Evolutionary conservation across 2,113 vertebrate species (phyloP).

Genomic region (Coracopsis vasa): DNA sequence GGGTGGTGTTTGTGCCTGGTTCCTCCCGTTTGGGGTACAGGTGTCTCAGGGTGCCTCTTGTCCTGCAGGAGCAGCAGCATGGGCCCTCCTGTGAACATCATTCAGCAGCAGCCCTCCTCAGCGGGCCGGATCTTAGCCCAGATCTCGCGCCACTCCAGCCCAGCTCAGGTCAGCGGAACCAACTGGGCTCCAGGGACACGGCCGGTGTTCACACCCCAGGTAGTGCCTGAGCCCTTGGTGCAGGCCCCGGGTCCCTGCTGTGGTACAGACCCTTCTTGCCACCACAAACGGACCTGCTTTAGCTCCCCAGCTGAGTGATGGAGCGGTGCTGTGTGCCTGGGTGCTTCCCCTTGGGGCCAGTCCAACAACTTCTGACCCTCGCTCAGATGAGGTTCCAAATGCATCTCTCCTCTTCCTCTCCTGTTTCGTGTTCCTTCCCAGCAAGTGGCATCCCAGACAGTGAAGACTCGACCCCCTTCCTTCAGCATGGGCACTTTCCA

Average conservation of each 20-base stretch:
- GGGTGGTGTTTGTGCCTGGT: neutral
- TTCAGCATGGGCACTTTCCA: slow-evolving; percentile 75
- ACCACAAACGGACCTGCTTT: accelerated
- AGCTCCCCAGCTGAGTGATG: neutral
- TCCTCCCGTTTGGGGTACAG: accelerated
- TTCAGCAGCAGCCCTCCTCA: slow-evolving; percentile 77
- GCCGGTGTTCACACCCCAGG: slow-evolving; percentile 87
- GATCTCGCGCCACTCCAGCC: slow-evolving; percentile 86
- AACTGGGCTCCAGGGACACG: slow-evolving; percentile 76
- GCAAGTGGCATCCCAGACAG: slow-evolving; percentile 63
- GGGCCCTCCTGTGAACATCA: slow-evolving; percentile 72
- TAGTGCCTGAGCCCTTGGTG: neutral
- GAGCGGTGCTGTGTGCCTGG: accelerated
- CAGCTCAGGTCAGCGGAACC: slow-evolving; percentile 74
- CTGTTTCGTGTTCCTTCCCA: neutral
- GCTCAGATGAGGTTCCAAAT: accelerated
- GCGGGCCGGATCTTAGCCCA: slow-evolving; percentile 88
- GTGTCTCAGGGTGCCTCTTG: neutral
- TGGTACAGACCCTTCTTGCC: neutral
- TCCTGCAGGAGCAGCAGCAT: slow-evolving; percentile 75
- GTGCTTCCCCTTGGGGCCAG: accelerated
- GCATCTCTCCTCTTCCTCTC: neutral
- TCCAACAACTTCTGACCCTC: accelerated
- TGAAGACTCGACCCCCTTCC: slow-evolving; percentile 71
- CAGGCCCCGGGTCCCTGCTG: accelerated